These are phyloP conservation scores for Andrena flavipes DNA, from an alignment of 2,888 invertebrate species.

Conservation along the genomic window DNA sequence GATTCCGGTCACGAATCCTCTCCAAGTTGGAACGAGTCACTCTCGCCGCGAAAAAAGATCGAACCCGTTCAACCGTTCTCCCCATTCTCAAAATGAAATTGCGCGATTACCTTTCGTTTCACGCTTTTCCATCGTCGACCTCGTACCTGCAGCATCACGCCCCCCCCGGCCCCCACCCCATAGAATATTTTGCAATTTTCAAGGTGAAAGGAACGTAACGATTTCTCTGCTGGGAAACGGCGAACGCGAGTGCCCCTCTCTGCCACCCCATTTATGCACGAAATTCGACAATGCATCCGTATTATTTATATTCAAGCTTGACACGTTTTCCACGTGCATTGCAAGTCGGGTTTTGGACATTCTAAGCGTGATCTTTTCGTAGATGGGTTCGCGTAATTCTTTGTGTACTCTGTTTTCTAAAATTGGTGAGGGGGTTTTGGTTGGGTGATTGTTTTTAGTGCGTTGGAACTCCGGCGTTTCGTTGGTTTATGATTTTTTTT, in stretches of 20 bases:
- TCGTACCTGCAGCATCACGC: conserved; percentile 10
- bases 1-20: conserved; percentile 73
- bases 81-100: conserved; percentile 68
- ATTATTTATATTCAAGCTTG: not conserved
- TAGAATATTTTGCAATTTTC: conserved; percentile 37
- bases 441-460: too few species aligned
- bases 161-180: not conserved
- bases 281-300: not conserved
- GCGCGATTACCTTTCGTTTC: conserved; percentile 68
- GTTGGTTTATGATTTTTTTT: too few species aligned
- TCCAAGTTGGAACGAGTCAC: conserved; percentile 61
- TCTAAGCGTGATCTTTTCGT: not conserved
- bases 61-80: conserved; percentile 49
- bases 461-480: too few species aligned
- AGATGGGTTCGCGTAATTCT: not conserved
- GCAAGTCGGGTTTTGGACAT: not conserved
- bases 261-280: not conserved
- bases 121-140: conserved; percentile 43
- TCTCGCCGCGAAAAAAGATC: conserved; percentile 56
- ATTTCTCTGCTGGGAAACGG: not conserved
- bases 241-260: not conserved
- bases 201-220: conserved; percentile 6
- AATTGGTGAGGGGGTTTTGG: not conserved
- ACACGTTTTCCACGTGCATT: not conserved
- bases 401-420: not conserved